Percentiles rank a stretch among this genome's conserved stretches.
Conservation (phyloP, 2,113 vertebrate species). For the Lota lota region DNA sequence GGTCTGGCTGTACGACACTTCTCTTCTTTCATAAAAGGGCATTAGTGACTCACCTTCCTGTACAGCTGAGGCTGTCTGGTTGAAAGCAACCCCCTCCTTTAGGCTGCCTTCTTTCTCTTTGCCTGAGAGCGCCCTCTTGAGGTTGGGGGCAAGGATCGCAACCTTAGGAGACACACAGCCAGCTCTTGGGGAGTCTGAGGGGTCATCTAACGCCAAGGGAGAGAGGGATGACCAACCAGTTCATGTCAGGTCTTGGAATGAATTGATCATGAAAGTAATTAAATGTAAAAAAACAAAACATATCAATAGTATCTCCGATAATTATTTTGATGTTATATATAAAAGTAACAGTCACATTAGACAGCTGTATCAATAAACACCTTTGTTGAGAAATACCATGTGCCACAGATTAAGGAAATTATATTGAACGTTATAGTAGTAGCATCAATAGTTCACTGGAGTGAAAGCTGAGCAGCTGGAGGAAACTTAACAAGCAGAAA, state of each 20-base stretch:
- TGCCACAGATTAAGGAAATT: no score
- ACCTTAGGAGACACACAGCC: slow-evolving; percentile 77
- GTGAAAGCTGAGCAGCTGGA: no score
- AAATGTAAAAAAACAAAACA: background rate
- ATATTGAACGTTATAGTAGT: no score
- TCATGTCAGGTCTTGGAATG: background rate
- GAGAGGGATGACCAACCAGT: background rate
- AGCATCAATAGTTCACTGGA: background rate
- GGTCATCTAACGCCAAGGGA: slow-evolving; percentile 74
- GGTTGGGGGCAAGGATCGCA: slow-evolving; percentile 71
- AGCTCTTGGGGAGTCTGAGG: slow-evolving; percentile 76
- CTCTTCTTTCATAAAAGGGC: background rate
- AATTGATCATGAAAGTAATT: background rate
- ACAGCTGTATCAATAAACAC: background rate
- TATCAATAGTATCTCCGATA: background rate
- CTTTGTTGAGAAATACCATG: background rate
- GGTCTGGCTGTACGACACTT: no score
- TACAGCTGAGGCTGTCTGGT: slow-evolving; percentile 61
- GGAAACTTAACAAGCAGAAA: no score
- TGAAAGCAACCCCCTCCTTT: slow-evolving; percentile 61
- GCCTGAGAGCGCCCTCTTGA: slow-evolving; percentile 82
- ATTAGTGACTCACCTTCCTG: slow-evolving; percentile 81
- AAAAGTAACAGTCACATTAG: no score
- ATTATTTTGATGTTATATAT: background rate
- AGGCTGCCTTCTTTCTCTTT: slow-evolving; percentile 84